Evolutionary conservation across 2,113 vertebrate species (phyloP).

Genomic region (Uria aalge): DNA sequence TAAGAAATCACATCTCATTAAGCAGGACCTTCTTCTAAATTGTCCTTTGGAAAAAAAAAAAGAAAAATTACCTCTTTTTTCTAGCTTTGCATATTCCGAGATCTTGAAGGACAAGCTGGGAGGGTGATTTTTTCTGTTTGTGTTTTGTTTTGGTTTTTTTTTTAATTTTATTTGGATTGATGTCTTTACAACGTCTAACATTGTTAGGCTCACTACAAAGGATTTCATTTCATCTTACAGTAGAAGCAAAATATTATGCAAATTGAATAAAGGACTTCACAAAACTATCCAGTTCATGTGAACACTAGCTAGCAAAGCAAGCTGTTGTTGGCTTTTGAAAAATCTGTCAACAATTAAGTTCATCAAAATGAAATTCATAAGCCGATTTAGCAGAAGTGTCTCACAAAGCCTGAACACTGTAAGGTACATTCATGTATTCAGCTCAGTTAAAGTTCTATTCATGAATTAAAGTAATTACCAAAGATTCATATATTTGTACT

Average conservation of each 20-base stretch:
- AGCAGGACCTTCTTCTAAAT: background rate
- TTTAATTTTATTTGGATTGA: background rate
- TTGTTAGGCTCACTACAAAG: slow-evolving; percentile 27
- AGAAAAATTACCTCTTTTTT: background rate
- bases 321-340: slow-evolving; percentile 52
- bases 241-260: slow-evolving; percentile 44
- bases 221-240: slow-evolving; percentile 17
- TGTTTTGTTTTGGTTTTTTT: background rate
- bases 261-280: slow-evolving; percentile 50
- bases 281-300: slow-evolving; percentile 44
- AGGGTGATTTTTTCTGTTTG: background rate
- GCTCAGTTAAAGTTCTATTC: slow-evolving; percentile 35
- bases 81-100: background rate
- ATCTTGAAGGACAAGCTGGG: background rate
- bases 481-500: slow-evolving; percentile 34
- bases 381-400: slow-evolving; percentile 40
- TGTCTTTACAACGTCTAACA: slow-evolving; percentile 18
- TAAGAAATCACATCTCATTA: background rate
- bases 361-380: slow-evolving; percentile 63
- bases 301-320: slow-evolving; percentile 48
- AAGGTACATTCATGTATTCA: slow-evolving; percentile 50
- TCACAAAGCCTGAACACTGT: slow-evolving; percentile 15
- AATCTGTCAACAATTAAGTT: slow-evolving; percentile 64
- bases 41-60: background rate
- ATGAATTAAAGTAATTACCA: slow-evolving; percentile 43